phyloP scores from a whole-genome alignment of 2,797 vertebrate genomes.

The Apodemus agrarius region DNA sequence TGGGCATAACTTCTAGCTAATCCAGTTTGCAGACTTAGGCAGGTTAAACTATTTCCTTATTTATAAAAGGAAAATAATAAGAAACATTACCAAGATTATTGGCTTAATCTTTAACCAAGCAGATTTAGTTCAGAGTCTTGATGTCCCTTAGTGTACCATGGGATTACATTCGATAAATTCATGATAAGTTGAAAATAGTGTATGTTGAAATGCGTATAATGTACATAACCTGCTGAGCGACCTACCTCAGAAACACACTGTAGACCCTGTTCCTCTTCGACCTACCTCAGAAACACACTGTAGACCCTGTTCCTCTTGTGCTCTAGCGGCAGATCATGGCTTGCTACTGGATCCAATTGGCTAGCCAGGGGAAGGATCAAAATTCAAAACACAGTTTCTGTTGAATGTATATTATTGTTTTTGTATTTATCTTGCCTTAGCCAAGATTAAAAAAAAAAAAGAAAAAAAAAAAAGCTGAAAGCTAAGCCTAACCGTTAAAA shows the following conservation, averaged over 20 bases:
- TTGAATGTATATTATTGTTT: neutral
- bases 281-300: too few species aligned
- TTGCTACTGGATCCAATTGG: neutral
- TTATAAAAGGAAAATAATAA: slow-evolving; percentile 35
- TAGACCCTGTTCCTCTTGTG: neutral
- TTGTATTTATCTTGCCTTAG: neutral
- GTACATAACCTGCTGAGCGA: neutral
- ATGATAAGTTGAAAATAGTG: neutral
- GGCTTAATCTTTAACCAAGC: neutral
- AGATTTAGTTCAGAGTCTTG: neutral
- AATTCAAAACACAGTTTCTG: neutral
- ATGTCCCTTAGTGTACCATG: neutral
- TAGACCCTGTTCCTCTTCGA: neutral
- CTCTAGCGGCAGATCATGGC: neutral
- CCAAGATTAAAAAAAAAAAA: neutral
- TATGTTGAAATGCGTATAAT: neutral
- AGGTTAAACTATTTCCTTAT: slow-evolving; percentile 31
- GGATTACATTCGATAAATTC: neutral
- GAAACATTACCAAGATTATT: slow-evolving; percentile 24
- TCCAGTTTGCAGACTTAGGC: neutral
- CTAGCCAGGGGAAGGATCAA: neutral
- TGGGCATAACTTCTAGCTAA: neutral
- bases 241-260: too few species aligned
- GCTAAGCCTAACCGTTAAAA: neutral
- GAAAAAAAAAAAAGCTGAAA: neutral